Conservation (phyloP, 2,797 vertebrate species). For the Sylvia borin region DNA sequence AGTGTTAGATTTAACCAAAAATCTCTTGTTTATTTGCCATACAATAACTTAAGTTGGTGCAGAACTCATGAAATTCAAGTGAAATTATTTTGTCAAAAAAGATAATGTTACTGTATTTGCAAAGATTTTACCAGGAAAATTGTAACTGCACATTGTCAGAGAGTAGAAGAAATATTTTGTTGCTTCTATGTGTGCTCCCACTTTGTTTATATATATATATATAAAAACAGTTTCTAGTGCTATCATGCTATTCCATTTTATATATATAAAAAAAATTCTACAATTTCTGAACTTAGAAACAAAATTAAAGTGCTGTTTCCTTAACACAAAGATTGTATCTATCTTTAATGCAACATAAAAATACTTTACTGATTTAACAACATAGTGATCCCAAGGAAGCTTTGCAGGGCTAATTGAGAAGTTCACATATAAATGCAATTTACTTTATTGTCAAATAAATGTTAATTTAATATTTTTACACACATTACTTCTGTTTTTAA, state of each 20-base stretch:
- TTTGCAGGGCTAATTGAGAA: slow-evolving; percentile 67
- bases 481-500: slow-evolving; percentile 66
- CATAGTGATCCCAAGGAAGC: slow-evolving; percentile 41
- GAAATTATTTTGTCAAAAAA: neutral
- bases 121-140: neutral
- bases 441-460: slow-evolving; percentile 72
- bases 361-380: slow-evolving; percentile 8
- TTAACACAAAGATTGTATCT: neutral
- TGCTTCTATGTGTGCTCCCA: neutral
- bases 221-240: neutral
- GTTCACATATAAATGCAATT: slow-evolving; percentile 65
- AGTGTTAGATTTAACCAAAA: neutral
- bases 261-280: neutral
- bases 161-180: neutral
- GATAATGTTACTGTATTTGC: neutral
- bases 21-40: neutral
- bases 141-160: neutral
- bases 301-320: slow-evolving; percentile 6
- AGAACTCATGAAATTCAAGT: neutral
- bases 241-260: neutral
- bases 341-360: slow-evolving; percentile 14
- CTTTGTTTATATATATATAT: neutral
- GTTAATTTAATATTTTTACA: slow-evolving; percentile 70
- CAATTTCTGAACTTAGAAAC: neutral
- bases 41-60: neutral